Conservation (phyloP, 2,113 vertebrate genomes). For the Leptobrachium leishanense region DNA sequence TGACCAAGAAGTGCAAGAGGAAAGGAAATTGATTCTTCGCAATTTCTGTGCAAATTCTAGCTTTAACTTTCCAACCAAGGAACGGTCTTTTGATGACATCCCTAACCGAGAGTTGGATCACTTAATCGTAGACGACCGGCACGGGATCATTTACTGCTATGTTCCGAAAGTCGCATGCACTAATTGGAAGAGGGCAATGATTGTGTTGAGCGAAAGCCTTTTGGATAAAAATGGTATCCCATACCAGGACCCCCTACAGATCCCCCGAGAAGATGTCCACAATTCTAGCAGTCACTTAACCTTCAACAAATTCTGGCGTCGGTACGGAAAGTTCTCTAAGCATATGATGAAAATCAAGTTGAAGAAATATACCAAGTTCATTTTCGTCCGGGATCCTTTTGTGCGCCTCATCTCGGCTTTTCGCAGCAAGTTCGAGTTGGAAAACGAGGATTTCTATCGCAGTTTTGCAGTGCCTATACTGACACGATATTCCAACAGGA, state of each 20-base stretch:
- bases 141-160: slow-evolving; percentile 95
- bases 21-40: slow-evolving; percentile 70
- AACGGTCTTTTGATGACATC: slow-evolving; percentile 92
- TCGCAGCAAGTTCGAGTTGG: slow-evolving; percentile 91
- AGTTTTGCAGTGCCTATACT: slow-evolving; percentile 86
- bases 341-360: slow-evolving; percentile 96
- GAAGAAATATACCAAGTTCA: slow-evolving; percentile 96
- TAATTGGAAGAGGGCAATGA: slow-evolving; percentile 98
- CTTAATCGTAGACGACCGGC: slow-evolving; percentile 93
- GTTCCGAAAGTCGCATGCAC: slow-evolving; percentile 97
- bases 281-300: slow-evolving; percentile 91
- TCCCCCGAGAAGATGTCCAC: slow-evolving; percentile 84
- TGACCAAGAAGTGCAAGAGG: slow-evolving; percentile 78
- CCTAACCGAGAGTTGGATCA: slow-evolving; percentile 94
- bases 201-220: slow-evolving; percentile 88
- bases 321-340: slow-evolving; percentile 88
- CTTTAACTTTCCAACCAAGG: slow-evolving; percentile 84
- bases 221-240: slow-evolving; percentile 76
- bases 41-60: slow-evolving; percentile 82
- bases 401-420: slow-evolving; percentile 96
- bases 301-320: slow-evolving; percentile 96
- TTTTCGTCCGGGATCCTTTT: slow-evolving; percentile 93
- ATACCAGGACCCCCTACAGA: slow-evolving; percentile 82
- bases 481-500: slow-evolving; percentile 79
- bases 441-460: slow-evolving; percentile 90